phyloP scores from a whole-genome alignment of 2,113 vertebrate species.

The Plotosus lineatus region DNA sequence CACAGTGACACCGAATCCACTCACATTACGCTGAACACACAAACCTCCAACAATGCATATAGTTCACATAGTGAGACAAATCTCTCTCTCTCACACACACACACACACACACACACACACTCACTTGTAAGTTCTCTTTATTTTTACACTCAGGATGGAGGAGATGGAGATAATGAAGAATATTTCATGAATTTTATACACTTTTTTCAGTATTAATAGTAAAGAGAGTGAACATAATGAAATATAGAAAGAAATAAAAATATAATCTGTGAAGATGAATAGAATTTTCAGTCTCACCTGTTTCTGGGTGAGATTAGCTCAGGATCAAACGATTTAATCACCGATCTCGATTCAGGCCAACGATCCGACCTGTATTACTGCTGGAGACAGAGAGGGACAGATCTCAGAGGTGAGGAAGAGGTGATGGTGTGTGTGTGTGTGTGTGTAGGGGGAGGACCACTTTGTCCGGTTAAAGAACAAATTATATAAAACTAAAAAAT shows the following conservation, averaged over 20 bases:
- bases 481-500: too few relatives aligned
- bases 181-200: background rate
- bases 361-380: background rate
- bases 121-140: background rate
- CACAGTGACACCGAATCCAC: constrained; percentile 39
- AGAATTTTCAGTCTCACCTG: constrained; percentile 30
- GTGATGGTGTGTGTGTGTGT: background rate
- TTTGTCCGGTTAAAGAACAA: too few relatives aligned
- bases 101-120: background rate
- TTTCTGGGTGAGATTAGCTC: background rate
- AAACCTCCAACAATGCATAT: constrained; percentile 3
- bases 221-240: background rate
- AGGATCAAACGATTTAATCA: background rate
- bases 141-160: background rate
- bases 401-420: constrained; percentile 6
- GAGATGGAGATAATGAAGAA: background rate
- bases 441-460: too few relatives aligned
- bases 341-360: background rate
- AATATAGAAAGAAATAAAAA: too few relatives aligned
- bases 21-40: constrained; percentile 32
- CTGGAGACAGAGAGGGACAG: background rate
- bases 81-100: too few relatives aligned
- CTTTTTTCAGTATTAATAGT: background rate
- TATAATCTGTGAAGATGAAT: background rate
- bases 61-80: constrained; percentile 25